Evolutionary conservation across 2,888 invertebrate genomes (phyloP).

Genomic region (Hydraecia micacea): DNA sequence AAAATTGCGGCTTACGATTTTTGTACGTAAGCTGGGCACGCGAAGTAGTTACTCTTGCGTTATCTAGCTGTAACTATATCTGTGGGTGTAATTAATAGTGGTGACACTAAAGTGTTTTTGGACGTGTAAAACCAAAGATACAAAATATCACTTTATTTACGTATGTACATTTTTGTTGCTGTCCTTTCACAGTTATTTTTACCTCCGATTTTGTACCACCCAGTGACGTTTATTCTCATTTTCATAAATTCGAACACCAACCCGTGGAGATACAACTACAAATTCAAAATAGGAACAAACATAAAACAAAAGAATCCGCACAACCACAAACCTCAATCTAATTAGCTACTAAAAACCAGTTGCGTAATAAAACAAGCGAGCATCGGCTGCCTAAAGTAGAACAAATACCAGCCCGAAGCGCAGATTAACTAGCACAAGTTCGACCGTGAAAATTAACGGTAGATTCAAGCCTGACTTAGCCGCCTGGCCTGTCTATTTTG

Average conservation of each 20-base stretch:
- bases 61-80: too few species aligned
- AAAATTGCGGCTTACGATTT: too few species aligned
- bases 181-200: too few species aligned
- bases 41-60: too few species aligned
- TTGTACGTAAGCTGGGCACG: too few species aligned
- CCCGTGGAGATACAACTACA: background rate
- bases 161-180: too few species aligned
- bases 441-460: slow-evolving; percentile 62
- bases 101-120: too few species aligned
- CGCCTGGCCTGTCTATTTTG: slow-evolving; percentile 36
- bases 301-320: slow-evolving; percentile 13
- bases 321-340: slow-evolving; percentile 27
- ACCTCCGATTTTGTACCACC: too few species aligned
- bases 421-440: slow-evolving; percentile 48
- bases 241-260: background rate
- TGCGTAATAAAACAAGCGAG: slow-evolving; percentile 35
- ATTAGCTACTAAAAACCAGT: slow-evolving; percentile 31
- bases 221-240: too few species aligned
- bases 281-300: slow-evolving; percentile 3
- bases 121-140: too few species aligned
- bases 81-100: background rate
- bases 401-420: slow-evolving; percentile 38
- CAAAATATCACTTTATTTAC: too few species aligned
- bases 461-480: slow-evolving; percentile 23
- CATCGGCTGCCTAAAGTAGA: slow-evolving; percentile 40